A percentile compares a stretch with the other conserved stretches of the same genome.
phyloP scores from a whole-genome alignment of 2,797 vertebrate genomes.

The Alosa sapidissima region DNA sequence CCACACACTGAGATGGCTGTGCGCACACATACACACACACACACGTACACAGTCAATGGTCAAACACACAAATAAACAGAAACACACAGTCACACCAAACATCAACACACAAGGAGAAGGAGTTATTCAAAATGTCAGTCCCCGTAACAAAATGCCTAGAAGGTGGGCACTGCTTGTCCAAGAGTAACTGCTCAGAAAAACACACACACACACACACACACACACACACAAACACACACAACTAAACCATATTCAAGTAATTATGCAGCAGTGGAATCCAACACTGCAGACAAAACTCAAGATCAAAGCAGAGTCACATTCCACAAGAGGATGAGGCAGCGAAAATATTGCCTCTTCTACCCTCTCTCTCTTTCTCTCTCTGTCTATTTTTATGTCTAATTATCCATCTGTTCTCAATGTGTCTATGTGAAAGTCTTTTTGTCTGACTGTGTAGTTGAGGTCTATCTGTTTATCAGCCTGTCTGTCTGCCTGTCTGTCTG shows the following conservation, averaged over 20 bases:
- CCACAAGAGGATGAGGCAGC: not conserved
- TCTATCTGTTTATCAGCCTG: not conserved
- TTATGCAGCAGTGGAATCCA: not conserved
- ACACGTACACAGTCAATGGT: not conserved
- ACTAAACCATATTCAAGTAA: not conserved
- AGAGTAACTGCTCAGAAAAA: not conserved
- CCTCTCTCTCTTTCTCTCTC: not conserved
- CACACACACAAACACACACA: not conserved
- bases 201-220: constrained; percentile 4
- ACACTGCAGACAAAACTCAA: not conserved
- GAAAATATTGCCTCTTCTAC: not conserved
- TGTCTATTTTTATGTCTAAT: not conserved
- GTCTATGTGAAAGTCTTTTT: not conserved
- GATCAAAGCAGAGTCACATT: not conserved
- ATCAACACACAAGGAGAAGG: not conserved
- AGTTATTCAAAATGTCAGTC: not conserved
- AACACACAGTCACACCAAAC: not conserved
- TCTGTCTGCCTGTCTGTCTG: not conserved
- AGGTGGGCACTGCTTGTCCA: not conserved
- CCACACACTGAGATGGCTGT: too few species aligned
- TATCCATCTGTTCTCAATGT: not conserved
- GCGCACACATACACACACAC: not conserved
- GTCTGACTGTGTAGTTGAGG: not conserved
- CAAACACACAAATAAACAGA: too few species aligned
- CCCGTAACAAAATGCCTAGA: constrained; percentile 3